phyloP scores from a whole-genome alignment of 2,888 invertebrate species.

The Pharmacophagus antenor region DNA sequence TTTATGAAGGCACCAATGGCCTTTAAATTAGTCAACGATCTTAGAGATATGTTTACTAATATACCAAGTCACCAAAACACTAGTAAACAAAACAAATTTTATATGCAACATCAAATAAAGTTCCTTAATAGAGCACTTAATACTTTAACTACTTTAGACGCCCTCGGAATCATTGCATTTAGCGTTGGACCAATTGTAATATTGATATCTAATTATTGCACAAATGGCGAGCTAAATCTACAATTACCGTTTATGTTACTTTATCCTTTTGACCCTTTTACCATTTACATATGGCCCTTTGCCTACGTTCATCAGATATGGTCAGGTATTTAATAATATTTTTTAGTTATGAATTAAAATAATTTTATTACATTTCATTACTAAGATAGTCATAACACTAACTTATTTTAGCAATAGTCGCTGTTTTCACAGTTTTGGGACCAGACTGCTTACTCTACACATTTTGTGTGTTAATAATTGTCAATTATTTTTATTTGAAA shows the following conservation, averaged over 20 bases:
- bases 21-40: not conserved
- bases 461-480: constrained; percentile 30
- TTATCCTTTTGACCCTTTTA: constrained; percentile 27
- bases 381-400: not conserved
- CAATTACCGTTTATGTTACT: constrained; percentile 22
- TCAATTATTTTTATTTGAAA: constrained; percentile 28
- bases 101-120: constrained; percentile 1
- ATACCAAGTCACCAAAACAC: not conserved
- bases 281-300: constrained; percentile 24
- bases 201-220: constrained; percentile 8
- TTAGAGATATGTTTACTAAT: constrained; percentile 2
- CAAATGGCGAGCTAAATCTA: constrained; percentile 9
- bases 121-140: constrained; percentile 18
- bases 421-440: constrained; percentile 28
- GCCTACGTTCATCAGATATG: constrained; percentile 27
- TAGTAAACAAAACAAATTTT: not conserved
- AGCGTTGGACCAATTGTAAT: constrained; percentile 19
- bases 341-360: not conserved
- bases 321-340: constrained; percentile 24
- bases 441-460: constrained; percentile 33
- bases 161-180: constrained; percentile 20
- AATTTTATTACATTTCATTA: not conserved
- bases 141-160: not conserved
- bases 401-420: constrained; percentile 13
- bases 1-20: not conserved